Base-by-base conservation (phyloP, 2,888 invertebrate genomes). In the Ochropleura plecta region DNA sequence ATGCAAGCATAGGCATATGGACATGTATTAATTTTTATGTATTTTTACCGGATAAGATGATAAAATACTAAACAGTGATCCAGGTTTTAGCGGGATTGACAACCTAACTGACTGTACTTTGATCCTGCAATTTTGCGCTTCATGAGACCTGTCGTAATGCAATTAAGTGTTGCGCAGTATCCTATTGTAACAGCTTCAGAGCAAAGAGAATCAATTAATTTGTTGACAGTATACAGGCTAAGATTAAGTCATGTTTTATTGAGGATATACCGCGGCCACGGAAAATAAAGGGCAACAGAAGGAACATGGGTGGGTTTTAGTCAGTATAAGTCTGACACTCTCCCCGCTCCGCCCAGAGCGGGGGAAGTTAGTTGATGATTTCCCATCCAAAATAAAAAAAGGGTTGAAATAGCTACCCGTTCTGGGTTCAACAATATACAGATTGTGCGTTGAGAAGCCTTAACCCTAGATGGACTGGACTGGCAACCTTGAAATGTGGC, bases 241-340 rank as follows among this genome's bases (percentile, higher is more conserved):
- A 48, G 20, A 80, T 68, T 80, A 73, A 73, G 73, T 62, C 20
- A 16, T 49, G 44, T 67, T 9, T 51, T 9, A 66, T 40, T 55
- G 44, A 63, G 55, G n/a, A n/a, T n/a, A n/a, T n/a, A n/a, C n/a
- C n/a, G n/a, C n/a, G n/a, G n/a, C n/a, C n/a, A n/a, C n/a, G n/a
- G n/a, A n/a, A n/a, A n/a, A n/a, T n/a, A n/a, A n/a, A n/a, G n/a
- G n/a, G n/a, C n/a, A n/a, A n/a, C n/a, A n/a, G n/a, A n/a, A n/a
- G n/a, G n/a, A n/a, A n/a, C n/a, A n/a, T n/a, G n/a, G n/a, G n/a
- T n/a, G n/a, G n/a, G n/a, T n/a, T n/a, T n/a, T n/a, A n/a, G n/a
- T n/a, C n/a, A n/a, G n/a, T n/a, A n/a, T n/a, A n/a, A n/a, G n/a
- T n/a, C n/a, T n/a, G n/a, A n/a, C n/a, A n/a, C n/a, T n/a, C n/a